Evolutionary conservation across 2,113 vertebrate genomes (phyloP).

Genomic region (Colinus virginianus): DNA sequence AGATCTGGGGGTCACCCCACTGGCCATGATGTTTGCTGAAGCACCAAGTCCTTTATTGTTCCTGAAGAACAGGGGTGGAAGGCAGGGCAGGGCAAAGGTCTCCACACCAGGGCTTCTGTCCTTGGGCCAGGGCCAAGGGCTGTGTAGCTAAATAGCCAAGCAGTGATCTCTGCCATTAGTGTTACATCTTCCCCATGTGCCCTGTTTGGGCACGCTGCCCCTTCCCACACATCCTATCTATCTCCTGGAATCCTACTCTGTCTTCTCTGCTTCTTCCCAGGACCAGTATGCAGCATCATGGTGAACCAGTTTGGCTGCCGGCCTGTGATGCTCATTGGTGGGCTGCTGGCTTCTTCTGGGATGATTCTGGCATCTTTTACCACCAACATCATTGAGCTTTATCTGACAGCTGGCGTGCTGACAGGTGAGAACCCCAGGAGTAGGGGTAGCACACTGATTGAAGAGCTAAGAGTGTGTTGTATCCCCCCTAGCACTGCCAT

Average conservation of each 20-base stretch:
- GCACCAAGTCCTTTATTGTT: neutral
- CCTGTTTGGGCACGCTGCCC: neutral
- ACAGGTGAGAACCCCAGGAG: slow-evolving; percentile 70
- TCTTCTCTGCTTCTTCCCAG: slow-evolving; percentile 55
- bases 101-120: neutral
- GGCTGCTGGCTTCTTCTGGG: slow-evolving; percentile 79
- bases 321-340: slow-evolving; percentile 80
- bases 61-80: neutral
- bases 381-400: slow-evolving; percentile 79
- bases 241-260: neutral
- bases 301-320: slow-evolving; percentile 83
- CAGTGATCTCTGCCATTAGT: neutral
- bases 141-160: neutral
- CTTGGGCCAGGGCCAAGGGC: neutral
- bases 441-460: neutral
- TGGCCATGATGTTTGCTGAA: neutral
- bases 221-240: neutral
- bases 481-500: neutral
- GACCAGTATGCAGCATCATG: slow-evolving; percentile 81
- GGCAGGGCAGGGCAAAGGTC: neutral
- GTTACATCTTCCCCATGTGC: neutral
- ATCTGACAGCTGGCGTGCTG: slow-evolving; percentile 81
- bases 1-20: neutral
- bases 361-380: slow-evolving; percentile 83
- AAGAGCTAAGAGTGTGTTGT: neutral